phyloP scores from a whole-genome alignment of 2,797 vertebrate species.

The Hozukius guyotensis region DNA sequence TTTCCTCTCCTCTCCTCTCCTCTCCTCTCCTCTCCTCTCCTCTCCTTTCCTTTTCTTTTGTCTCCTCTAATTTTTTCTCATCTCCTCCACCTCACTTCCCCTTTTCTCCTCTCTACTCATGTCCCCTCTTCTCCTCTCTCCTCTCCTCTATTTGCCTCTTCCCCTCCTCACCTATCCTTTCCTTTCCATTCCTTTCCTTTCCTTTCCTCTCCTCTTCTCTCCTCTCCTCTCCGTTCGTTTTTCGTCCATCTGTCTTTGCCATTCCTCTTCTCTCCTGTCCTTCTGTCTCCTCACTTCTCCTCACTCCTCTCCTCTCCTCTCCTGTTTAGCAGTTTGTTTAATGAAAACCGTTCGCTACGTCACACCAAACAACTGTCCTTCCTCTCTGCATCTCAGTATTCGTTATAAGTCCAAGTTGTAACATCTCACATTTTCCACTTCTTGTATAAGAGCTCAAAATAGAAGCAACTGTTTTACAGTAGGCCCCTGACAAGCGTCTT shows the following conservation, averaged over 20 bases:
- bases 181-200: neutral
- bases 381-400: slow-evolving; percentile 21
- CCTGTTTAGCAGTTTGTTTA: slow-evolving; percentile 3
- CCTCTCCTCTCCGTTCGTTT: neutral
- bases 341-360: slow-evolving; percentile 12
- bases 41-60: neutral
- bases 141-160: too few species aligned
- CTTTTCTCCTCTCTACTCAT: neutral
- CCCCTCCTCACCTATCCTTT: neutral
- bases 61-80: too few species aligned
- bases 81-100: too few species aligned
- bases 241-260: neutral
- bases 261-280: neutral
- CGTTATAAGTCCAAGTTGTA: slow-evolving; percentile 22
- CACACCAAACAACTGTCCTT: slow-evolving; percentile 16
- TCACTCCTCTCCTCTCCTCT: neutral
- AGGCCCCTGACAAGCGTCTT: slow-evolving; percentile 55
- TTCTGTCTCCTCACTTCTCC: neutral
- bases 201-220: neutral
- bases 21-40: neutral
- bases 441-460: slow-evolving; percentile 53
- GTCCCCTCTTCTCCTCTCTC: neutral
- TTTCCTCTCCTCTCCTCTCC: neutral
- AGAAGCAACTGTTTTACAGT: slow-evolving; percentile 64
- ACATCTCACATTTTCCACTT: slow-evolving; percentile 36